Evolutionary conservation across 2,113 vertebrate species (phyloP), one percentile per base, ranked within the genome.

Genomic region (Cepphus grylle): DNA sequence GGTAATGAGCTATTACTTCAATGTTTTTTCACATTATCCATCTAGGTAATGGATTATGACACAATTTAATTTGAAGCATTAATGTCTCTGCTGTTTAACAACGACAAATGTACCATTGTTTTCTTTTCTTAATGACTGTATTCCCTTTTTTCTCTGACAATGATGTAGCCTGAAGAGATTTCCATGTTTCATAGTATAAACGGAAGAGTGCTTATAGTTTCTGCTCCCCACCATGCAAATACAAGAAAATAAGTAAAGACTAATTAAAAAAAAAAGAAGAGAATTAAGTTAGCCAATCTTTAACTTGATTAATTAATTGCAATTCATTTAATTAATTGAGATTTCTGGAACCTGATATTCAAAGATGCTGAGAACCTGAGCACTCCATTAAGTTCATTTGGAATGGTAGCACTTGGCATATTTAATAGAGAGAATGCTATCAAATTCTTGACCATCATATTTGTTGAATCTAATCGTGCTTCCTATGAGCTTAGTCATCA

Each of bases 1-100:
- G 99, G 99, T 99, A 98, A 97, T 42, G n/a, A 82, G 76, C 59
- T 89, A 11, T 62, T 93, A 87, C 65, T 85, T 85, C 36, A 81
- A 56, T 66, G 45, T 6, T 16, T 78, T 92, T 81, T 66, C 56
- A 65, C 34, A 34, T 45, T 19, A 45, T 45, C 45, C 15, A 8
- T 58, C 70, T 94, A 11, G 21, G 6, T 84, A 73, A 92, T 83
- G 86, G 34, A 69, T 76, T 42, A 29, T 88, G 71, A 29, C 40
- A 84, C 11, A 6, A 11, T 18, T 93, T 70, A 62, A 32, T 71
- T n/a, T 66, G 67, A 93, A 87, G 47, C 58, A 49, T 52, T 56
- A 47, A 59, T 83, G 21, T 56, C 40, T 93, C 61, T 95, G 55
- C 7, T 22, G 47, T 49, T 49, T 49, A 49, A 49, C 47, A 49